phyloP scores from a whole-genome alignment of 2,113 vertebrate species.

The Cairina moschata region DNA sequence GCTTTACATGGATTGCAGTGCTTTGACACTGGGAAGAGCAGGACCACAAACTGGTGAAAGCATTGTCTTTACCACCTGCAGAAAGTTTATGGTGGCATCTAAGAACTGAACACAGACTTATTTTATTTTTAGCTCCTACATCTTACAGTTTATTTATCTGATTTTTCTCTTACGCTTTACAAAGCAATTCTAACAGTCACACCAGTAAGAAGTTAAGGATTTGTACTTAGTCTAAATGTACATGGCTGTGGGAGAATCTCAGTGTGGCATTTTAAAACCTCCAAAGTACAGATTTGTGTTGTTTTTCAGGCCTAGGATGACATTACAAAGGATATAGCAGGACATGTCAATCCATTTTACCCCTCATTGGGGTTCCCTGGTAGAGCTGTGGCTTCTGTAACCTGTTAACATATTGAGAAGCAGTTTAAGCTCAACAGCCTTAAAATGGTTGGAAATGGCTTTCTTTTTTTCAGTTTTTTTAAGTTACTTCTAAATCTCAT shows the following conservation, averaged over 20 bases:
- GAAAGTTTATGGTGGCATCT: not conserved
- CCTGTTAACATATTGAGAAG: not conserved
- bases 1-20: not conserved
- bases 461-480: not conserved
- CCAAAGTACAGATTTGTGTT: not conserved
- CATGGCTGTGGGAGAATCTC: not conserved
- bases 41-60: not conserved
- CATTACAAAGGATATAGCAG: not conserved
- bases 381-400: not conserved
- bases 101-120: not conserved
- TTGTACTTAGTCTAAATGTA: not conserved
- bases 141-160: not conserved
- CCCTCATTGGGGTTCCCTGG: not conserved
- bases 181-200: not conserved
- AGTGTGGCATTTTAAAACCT: not conserved
- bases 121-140: not conserved
- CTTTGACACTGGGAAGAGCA: not conserved
- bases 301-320: not conserved
- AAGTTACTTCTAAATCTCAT: not conserved
- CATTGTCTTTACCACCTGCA: not conserved
- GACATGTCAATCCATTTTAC: not conserved
- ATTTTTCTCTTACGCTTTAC: not conserved
- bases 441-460: not conserved
- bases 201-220: not conserved
- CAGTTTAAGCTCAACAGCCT: not conserved